Evolutionary conservation across 2,797 vertebrate species (phyloP), one percentile per base, ranked within the genome.

Genomic region (Helarctos malayanus): DNA sequence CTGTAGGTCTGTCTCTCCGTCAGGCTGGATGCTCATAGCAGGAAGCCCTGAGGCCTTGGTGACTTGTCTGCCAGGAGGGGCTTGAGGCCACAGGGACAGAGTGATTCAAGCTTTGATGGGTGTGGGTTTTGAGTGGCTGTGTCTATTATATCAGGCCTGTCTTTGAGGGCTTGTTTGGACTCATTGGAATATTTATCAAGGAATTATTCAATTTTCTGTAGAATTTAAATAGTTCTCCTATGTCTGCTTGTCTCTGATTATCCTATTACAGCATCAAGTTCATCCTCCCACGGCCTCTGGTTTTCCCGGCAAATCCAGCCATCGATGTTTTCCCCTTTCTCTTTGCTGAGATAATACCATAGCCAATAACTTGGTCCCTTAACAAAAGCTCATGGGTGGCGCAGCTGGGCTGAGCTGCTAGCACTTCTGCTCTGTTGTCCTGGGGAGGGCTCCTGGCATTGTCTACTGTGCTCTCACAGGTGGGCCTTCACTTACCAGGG

Each of bases 261-360:
- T 88, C 96, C 13, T 83, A n/a, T 95, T 96, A 95, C 93, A 65
- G 35, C 49, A 27, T 38, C n/a, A 69, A 38, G 47, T 23, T 54
- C 15, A 38, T 94, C 92, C 96, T 96, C 97, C 96, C 90, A 81
- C 19, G 21, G 82, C 19, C 69, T 97, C 87, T 88, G 81, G 27
- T 45, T 96, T 88, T 57, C 65, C 61, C 97, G 97, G 95, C 94
- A 95, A 84, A 97, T 93, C 96, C 63, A 23, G 59, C 83, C 57
- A 93, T 95, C 83, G 69, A 92, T 96, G 94, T 93, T 97, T 98
- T 69, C 56, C 49, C 69, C 61, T 81, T 79, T 35, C 80, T 98
- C 95, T 95, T 91, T 82, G 92, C 87, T 68, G 81, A 92, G 86
- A 65, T 95, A 93, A 95, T 94, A 38, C 32, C 88, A 0, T 19